Evolutionary conservation across 1,140 invertebrate species (phyloP).

Genomic region (Laodelphax striatellus): DNA sequence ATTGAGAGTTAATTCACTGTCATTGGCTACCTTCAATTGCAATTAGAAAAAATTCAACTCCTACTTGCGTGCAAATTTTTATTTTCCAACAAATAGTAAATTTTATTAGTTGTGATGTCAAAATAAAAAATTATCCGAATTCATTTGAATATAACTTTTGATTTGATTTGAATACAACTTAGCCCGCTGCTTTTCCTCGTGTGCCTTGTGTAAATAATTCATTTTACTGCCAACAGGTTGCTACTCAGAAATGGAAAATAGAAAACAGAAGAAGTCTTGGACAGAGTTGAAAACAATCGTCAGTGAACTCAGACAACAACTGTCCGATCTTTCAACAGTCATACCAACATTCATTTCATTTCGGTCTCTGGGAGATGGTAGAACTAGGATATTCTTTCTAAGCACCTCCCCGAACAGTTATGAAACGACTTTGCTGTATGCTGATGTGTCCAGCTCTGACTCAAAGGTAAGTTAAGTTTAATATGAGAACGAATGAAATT

Average conservation of each 20-base stretch:
- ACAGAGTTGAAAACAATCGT: constrained; percentile 66
- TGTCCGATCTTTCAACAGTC: constrained; percentile 58
- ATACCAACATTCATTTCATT: constrained; percentile 71
- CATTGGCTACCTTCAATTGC: too few relatives aligned
- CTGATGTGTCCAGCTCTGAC: constrained; percentile 55
- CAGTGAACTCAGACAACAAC: constrained; percentile 63
- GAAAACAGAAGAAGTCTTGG: constrained; percentile 44
- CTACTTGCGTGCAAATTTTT: too few relatives aligned
- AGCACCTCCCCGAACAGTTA: constrained; percentile 70
- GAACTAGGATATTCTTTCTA: constrained; percentile 78
- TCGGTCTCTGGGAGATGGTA: constrained; percentile 58
- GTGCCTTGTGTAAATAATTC: too few relatives aligned
- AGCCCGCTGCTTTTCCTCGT: too few relatives aligned
- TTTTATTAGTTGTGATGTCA: too few relatives aligned
- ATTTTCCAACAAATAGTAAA: too few relatives aligned
- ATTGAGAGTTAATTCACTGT: too few relatives aligned
- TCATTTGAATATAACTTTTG: too few relatives aligned
- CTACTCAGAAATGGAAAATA: constrained; percentile 21
- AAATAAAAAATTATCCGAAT: too few relatives aligned
- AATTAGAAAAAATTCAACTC: too few relatives aligned
- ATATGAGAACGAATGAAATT: too few relatives aligned
- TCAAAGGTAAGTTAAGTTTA: constrained; percentile 20
- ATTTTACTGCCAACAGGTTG: neutral
- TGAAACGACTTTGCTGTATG: constrained; percentile 78
- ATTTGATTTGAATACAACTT: too few relatives aligned